Conservation (phyloP, 2,888 invertebrate species). For the Priocnemis perturbator region DNA sequence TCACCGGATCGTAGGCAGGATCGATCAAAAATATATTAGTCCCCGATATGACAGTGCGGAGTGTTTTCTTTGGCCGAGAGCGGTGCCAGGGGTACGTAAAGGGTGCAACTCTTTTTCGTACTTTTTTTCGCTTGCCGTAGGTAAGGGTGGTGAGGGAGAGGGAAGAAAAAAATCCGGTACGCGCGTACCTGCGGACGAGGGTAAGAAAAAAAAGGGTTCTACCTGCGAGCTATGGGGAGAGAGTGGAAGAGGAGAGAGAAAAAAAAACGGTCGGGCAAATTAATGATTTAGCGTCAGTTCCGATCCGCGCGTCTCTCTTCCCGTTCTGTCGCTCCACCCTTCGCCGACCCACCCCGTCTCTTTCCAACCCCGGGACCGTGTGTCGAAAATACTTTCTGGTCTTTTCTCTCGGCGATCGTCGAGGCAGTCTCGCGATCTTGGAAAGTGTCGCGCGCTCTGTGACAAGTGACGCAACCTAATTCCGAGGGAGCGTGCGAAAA, state of each 20-base stretch:
- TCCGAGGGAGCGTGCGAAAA: too few relatives aligned
- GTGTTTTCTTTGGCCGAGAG: conserved; percentile 66
- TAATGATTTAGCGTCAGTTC: conserved; percentile 74
- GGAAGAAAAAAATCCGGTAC: conserved; percentile 53
- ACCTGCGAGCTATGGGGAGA: conserved; percentile 62
- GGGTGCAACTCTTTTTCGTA: conserved; percentile 43
- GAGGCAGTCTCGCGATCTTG: conserved; percentile 18
- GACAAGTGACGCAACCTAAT: too few relatives aligned
- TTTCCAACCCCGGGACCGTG: not conserved
- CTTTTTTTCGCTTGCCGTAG: too few relatives aligned
- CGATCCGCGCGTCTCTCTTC: conserved; percentile 50
- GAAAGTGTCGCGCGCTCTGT: conserved; percentile 35
- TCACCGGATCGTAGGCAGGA: conserved; percentile 56
- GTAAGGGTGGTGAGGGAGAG: conserved; percentile 36
- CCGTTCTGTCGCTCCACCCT: conserved; percentile 16
- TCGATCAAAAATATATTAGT: conserved; percentile 76
- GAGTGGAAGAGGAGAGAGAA: conserved; percentile 25
- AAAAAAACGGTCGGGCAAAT: conserved; percentile 65
- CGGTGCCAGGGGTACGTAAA: conserved; percentile 20
- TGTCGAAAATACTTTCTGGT: not conserved
- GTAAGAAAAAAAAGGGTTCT: conserved; percentile 65
- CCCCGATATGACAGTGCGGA: conserved; percentile 74
- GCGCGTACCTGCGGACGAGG: conserved; percentile 67
- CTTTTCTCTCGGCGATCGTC: conserved; percentile 13
- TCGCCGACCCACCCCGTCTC: not conserved